Evolutionary conservation across 2,888 invertebrate species (phyloP), one percentile per base, ranked within the genome.

Genomic region (Nemotelus pantherinus): DNA sequence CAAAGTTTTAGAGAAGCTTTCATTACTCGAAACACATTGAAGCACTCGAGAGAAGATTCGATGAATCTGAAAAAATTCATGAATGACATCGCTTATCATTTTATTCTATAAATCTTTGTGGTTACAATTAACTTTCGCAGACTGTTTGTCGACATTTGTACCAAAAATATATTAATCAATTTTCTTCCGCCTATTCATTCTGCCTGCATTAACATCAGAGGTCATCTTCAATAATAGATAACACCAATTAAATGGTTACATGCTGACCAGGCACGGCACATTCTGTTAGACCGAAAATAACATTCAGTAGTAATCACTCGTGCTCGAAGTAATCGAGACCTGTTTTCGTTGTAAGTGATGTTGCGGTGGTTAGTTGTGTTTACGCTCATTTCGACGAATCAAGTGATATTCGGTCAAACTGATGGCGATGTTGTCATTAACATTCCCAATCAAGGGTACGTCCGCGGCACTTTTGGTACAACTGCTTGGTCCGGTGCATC

Each of bases 391-490:
- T 9, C 9, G 2, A 55, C 43, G 4, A 2, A 44, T 3, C 48
- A 3, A 39, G 10, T 6, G n/a, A 43, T 50, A 10, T 43, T 43
- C 44, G 70, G 70, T 47, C 60, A 74, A 60, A 41, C 45, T 7
- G 48, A 60, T n/a, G 50, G 25, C 9, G 63, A 63, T 9, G 63
- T 74, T 48, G 63, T 48, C 41, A 77, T 80, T 3, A 47, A 79
- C 63, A 47, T 80, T 10, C 80, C 80, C 3, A n/a, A 47, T 25
- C 74, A 74, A 65, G 81, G 81, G 39, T 60, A 70, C 9, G 55
- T 81, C 60, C 78, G 76, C n/a, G 81, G 80, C 2, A 25, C 63
- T 25, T 64, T n/a, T 5, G 79, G 75, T 7, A n/a, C 67, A 44
- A 67, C 77, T 7, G 55, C 78, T 25, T 81, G 81, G 81, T 77